Evolutionary conservation across 2,888 invertebrate genomes (phyloP).

Genomic region (Dendrolimus houi): DNA sequence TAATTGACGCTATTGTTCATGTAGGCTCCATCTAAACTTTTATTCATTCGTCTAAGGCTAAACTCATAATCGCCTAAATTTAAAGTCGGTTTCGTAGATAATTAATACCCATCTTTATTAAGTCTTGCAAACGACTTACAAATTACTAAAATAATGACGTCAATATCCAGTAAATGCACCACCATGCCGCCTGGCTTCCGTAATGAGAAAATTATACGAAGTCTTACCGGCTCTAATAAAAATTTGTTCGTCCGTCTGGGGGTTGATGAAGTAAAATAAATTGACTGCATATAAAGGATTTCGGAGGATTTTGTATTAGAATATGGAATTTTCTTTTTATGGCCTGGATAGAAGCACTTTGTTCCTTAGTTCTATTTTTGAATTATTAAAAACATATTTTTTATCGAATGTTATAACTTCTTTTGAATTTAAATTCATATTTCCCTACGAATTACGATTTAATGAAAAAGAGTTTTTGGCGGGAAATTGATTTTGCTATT

Average conservation of each 20-base stretch:
- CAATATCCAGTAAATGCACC: slow-evolving; percentile 1
- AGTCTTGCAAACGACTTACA: background rate
- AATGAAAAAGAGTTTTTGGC: too few relatives aligned
- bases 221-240: slow-evolving; percentile 68
- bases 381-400: too few relatives aligned
- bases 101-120: background rate
- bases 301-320: slow-evolving; percentile 17
- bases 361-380: background rate
- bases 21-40: too few relatives aligned
- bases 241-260: slow-evolving; percentile 50
- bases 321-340: slow-evolving; percentile 69
- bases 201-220: slow-evolving; percentile 71
- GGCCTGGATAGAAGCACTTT: background rate
- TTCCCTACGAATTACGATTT: too few relatives aligned
- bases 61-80: too few relatives aligned
- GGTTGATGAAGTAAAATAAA: slow-evolving; percentile 45
- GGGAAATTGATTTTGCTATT: too few relatives aligned
- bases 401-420: too few relatives aligned
- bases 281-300: slow-evolving; percentile 15
- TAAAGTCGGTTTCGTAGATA: background rate
- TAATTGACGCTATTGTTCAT: too few relatives aligned
- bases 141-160: slow-evolving; percentile 1
- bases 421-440: too few relatives aligned
- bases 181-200: slow-evolving; percentile 11
- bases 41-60: too few relatives aligned